A percentile compares a stretch with the other conserved stretches of the same genome.
phyloP scores from a whole-genome alignment of 1,140 invertebrate species.

The Phymorhynchus buccinoides region DNA sequence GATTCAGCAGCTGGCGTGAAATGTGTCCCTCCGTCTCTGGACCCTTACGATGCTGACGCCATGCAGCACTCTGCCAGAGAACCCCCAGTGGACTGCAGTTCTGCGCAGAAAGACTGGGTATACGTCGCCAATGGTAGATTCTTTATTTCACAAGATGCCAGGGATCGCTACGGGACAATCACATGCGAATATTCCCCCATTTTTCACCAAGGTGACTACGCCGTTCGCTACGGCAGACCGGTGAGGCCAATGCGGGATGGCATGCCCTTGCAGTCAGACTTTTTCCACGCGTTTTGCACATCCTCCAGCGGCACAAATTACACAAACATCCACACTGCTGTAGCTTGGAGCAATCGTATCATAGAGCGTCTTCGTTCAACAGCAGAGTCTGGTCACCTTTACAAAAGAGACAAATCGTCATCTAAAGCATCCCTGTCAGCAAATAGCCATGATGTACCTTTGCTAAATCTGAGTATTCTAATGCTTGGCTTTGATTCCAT shows the following conservation, averaged over 20 bases:
- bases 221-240: conserved; percentile 28
- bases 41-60: conserved; percentile 79
- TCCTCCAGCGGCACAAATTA: conserved; percentile 52
- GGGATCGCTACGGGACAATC: conserved; percentile 51
- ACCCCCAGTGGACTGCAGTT: conserved; percentile 78
- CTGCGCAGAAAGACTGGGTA: conserved; percentile 68
- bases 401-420: not conserved
- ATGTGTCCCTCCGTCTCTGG: conserved; percentile 80
- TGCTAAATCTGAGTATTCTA: conserved; percentile 80
- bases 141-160: conserved; percentile 38
- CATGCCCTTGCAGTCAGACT: conserved; percentile 49
- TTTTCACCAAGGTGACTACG: conserved; percentile 39
- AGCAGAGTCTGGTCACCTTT: not conserved
- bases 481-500: conserved; percentile 94
- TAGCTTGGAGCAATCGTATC: conserved; percentile 44
- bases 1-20: conserved; percentile 51
- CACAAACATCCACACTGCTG: conserved; percentile 60
- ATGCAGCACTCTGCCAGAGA: conserved; percentile 80
- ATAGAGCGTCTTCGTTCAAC: conserved; percentile 8
- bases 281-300: conserved; percentile 57
- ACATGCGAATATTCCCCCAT: conserved; percentile 55
- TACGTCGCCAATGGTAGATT: conserved; percentile 50
- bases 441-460: not conserved
- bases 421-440: not conserved
- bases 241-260: conserved; percentile 50